These are phyloP conservation scores for Phallusia fumigata DNA, from an alignment of 23 tunicate species.

Conservation along the genomic window DNA sequence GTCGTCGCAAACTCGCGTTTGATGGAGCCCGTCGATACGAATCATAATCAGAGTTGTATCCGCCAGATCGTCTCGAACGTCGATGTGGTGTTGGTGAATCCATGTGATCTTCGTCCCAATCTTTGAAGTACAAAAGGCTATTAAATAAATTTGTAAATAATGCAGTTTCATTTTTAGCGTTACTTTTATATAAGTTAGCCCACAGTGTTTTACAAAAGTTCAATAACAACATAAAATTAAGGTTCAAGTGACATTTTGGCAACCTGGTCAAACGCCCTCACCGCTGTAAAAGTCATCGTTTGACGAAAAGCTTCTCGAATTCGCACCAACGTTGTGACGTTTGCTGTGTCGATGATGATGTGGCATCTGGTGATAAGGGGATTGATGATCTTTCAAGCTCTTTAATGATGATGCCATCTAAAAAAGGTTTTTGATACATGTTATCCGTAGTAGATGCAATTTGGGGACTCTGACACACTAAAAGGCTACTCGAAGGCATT, in stretches of 20 bases:
- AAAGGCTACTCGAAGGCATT: too few species aligned
- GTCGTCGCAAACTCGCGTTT: neutral
- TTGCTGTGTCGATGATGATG: neutral
- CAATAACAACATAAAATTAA: neutral
- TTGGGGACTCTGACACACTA: too few species aligned
- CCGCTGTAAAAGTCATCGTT: conserved; percentile 5
- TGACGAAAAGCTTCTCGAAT: neutral
- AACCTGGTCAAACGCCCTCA: neutral
- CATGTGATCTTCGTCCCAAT: neutral
- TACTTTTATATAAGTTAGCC: too few species aligned
- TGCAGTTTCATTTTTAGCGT: neutral
- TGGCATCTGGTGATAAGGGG: neutral
- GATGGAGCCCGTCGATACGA: neutral
- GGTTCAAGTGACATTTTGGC: neutral
- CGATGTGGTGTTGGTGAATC: neutral
- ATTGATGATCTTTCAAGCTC: neutral
- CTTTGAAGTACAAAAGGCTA: neutral
- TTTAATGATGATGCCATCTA: conserved; percentile 4
- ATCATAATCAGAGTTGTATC: neutral
- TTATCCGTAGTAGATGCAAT: neutral
- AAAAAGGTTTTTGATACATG: neutral
- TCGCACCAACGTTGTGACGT: neutral
- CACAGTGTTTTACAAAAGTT: too few species aligned
- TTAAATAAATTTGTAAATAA: neutral
- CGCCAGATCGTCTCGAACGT: neutral